phyloP scores from a whole-genome alignment of 1,140 invertebrate species.

The Hesperophylax magnus region DNA sequence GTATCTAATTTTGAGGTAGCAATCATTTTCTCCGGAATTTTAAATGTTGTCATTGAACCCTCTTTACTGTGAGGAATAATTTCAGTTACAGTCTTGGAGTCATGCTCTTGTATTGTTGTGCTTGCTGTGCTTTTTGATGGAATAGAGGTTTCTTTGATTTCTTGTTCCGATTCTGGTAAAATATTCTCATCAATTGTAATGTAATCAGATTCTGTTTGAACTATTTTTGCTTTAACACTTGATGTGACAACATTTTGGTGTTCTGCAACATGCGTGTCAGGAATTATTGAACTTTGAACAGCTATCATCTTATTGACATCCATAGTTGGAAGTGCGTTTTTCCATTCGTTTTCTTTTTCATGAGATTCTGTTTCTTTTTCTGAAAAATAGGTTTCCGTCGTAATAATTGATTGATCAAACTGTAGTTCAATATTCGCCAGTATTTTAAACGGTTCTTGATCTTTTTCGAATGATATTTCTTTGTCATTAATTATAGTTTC shows the following conservation, averaged over 20 bases:
- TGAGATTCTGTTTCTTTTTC: constrained; percentile 47
- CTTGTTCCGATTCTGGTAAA: constrained; percentile 61
- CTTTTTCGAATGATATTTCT: constrained; percentile 59
- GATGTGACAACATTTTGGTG: constrained; percentile 12
- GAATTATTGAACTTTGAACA: constrained; percentile 66
- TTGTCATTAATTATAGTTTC: constrained; percentile 61
- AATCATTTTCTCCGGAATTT: constrained; percentile 57
- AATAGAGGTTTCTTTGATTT: constrained; percentile 52
- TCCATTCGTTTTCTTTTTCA: constrained; percentile 1
- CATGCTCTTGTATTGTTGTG: constrained; percentile 57
- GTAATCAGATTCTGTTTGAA: constrained; percentile 12
- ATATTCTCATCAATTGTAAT: constrained; percentile 36
- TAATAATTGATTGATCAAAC: constrained; percentile 63
- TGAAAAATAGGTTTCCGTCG: constrained; percentile 63
- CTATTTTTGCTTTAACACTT: constrained; percentile 27
- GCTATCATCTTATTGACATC: constrained; percentile 60
- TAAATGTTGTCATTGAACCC: constrained; percentile 57
- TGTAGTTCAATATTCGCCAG: constrained; percentile 65
- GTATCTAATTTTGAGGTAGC: constrained; percentile 59
- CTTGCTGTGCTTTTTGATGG: constrained; percentile 57
- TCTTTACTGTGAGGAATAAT: constrained; percentile 62
- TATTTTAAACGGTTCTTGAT: constrained; percentile 59
- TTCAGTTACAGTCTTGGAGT: constrained; percentile 61
- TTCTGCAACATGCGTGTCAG: constrained; percentile 60
- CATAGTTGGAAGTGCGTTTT: constrained; percentile 56